These are phyloP conservation scores for Caenorhabditis inopinata DNA, from an alignment of 1,140 invertebrate genomes.

Conservation along the genomic window DNA sequence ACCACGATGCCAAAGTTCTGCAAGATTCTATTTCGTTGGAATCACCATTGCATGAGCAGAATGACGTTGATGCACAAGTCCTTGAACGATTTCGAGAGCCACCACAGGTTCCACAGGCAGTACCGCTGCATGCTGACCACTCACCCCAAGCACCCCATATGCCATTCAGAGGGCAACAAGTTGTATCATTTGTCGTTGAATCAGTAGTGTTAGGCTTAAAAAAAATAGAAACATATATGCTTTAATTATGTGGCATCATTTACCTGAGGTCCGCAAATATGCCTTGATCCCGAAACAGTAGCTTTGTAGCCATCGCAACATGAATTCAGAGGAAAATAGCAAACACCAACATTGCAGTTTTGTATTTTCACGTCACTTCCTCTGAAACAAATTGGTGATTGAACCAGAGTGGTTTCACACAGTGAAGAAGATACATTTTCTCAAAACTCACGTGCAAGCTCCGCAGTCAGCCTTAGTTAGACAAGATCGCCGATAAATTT, in stretches of 20 bases:
- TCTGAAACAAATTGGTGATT: neutral
- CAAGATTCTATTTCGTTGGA: neutral
- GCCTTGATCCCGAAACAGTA: neutral
- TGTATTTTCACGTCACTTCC: neutral
- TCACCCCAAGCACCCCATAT: constrained; percentile 33
- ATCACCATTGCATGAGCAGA: constrained; percentile 18
- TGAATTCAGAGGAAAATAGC: constrained; percentile 23
- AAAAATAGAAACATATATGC: neutral
- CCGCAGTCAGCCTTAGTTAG: constrained; percentile 1
- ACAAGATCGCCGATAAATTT: neutral
- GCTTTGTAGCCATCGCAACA: constrained; percentile 1
- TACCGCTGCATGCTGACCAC: constrained; percentile 32
- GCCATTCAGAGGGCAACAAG: neutral
- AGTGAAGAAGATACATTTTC: too few species aligned
- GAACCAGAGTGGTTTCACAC: too few species aligned
- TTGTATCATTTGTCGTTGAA: neutral
- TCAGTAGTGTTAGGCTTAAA: constrained; percentile 15
- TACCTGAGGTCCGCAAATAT: constrained; percentile 35
- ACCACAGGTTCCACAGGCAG: constrained; percentile 27
- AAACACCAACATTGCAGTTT: constrained; percentile 31
- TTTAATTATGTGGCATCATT: too few species aligned
- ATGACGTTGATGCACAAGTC: neutral
- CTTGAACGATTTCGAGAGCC: neutral
- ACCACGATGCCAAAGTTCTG: neutral
- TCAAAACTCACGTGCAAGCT: constrained; percentile 32